A percentile compares a stretch with the other conserved stretches of the same genome.
phyloP scores from a whole-genome alignment of 2,888 invertebrate genomes.

The Cosmorhoe ocellata region DNA sequence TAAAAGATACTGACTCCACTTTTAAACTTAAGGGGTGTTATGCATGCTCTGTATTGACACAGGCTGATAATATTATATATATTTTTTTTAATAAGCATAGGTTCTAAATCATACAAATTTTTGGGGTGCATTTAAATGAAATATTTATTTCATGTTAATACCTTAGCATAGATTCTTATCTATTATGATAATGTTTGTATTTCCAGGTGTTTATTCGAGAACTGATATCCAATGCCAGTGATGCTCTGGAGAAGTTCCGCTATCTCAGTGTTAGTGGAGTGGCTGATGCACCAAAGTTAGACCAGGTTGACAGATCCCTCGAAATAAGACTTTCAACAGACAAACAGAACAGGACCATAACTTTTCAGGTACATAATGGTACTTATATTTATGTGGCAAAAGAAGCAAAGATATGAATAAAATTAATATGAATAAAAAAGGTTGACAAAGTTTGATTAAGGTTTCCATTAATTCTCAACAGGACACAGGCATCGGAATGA shows the following conservation, averaged over 20 bases:
- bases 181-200: background rate
- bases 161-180: background rate
- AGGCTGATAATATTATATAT: too few relatives aligned
- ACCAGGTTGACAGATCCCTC: conserved; percentile 84
- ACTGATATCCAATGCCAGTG: conserved; percentile 97
- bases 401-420: too few relatives aligned
- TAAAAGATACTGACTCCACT: too few relatives aligned
- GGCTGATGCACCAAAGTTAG: conserved; percentile 74
- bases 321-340: conserved; percentile 96
- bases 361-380: conserved; percentile 86
- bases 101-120: too few relatives aligned
- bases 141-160: too few relatives aligned
- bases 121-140: too few relatives aligned
- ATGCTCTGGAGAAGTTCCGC: conserved; percentile 97
- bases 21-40: too few relatives aligned
- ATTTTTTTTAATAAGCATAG: too few relatives aligned
- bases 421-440: too few relatives aligned
- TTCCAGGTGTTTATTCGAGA: conserved; percentile 95
- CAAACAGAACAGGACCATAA: conserved; percentile 91
- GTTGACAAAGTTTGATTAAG: too few relatives aligned
- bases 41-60: too few relatives aligned
- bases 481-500: conserved; percentile 98
- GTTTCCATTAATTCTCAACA: conserved; percentile 46
- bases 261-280: conserved; percentile 86
- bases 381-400: background rate